Base-by-base conservation (phyloP, 2,797 vertebrate species). In the Pangasius krempfi region DNA sequence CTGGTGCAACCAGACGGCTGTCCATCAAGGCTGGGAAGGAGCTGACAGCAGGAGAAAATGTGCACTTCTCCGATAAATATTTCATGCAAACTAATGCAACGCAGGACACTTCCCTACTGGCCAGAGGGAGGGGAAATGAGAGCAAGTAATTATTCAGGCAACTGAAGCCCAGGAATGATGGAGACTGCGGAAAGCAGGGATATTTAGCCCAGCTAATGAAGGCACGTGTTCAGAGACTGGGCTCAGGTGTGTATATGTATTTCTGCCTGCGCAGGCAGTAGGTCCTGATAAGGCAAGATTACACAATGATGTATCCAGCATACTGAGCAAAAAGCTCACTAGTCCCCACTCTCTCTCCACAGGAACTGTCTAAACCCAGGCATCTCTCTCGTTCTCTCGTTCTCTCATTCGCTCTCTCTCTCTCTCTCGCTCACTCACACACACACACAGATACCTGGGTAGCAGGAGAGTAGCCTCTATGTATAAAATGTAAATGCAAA, bases 201-300 rank as follows among this genome's bases (percentile, higher is more conserved):
- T 96, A 96, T 97, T 97, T 96, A 97, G 95, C 94, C 93, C 94
- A 88, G 93, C 95, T 96, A 96, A 96, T 96, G 95, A 96, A 96
- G 96, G 94, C 94, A 92, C 94, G 93, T 94, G 94, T 94, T 94
- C 94, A 93, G 94, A 95, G 94, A 92, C 93, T 92, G 87, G 83
- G 86, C 85, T 62, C 81, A 64, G 88, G 88, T 91, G 85, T 90
- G 75, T 90, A 76, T 89, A 87, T 87, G 60, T 64, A 88, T 93
- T 92, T 93, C 90, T 90, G 90, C 92, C 94, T 93, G 93, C 91
- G 94, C 94, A 95, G 95, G 96, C 94, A 94, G 94, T 92, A 92
- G 93, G 92, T 92, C 91, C 94, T 95, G 96, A 97, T 96, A 96
- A 96, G 94, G 92, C 92, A 93, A 87, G 91, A 95, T 96, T 95